Percentiles rank a stretch among this genome's conserved stretches.
phyloP scores from a whole-genome alignment of 2,797 vertebrate genomes.

The Rhinella marina region DNA sequence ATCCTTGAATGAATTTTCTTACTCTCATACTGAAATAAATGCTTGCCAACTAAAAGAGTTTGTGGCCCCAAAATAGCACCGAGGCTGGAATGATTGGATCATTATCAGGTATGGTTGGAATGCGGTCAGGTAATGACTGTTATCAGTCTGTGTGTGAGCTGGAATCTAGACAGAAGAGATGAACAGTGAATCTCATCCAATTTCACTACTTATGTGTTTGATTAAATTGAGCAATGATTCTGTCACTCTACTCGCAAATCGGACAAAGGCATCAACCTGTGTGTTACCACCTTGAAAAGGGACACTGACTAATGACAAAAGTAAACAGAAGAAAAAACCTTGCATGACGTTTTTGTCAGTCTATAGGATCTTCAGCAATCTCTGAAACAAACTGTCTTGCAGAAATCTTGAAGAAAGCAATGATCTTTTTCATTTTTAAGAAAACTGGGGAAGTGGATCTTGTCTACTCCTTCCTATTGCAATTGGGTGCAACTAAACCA shows the following conservation, averaged over 20 bases:
- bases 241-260: neutral
- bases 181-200: neutral
- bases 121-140: neutral
- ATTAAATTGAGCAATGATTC: neutral
- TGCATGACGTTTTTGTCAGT: too few species aligned
- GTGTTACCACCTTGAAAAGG: neutral
- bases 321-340: too few species aligned
- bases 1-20: neutral
- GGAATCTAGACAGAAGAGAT: neutral
- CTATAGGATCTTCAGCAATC: too few species aligned
- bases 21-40: neutral
- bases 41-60: neutral
- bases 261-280: neutral
- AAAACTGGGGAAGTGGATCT: too few species aligned
- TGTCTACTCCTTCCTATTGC: too few species aligned
- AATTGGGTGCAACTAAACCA: too few species aligned
- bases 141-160: neutral
- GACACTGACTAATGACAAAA: neutral
- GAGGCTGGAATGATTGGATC: neutral
- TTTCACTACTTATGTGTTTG: neutral
- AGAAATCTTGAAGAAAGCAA: too few species aligned
- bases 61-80: neutral
- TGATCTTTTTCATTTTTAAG: too few species aligned
- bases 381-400: too few species aligned
- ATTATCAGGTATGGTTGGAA: neutral